Evolutionary conservation across 2,797 vertebrate species (phyloP).

Genomic region (Pelochelys cantorii): DNA sequence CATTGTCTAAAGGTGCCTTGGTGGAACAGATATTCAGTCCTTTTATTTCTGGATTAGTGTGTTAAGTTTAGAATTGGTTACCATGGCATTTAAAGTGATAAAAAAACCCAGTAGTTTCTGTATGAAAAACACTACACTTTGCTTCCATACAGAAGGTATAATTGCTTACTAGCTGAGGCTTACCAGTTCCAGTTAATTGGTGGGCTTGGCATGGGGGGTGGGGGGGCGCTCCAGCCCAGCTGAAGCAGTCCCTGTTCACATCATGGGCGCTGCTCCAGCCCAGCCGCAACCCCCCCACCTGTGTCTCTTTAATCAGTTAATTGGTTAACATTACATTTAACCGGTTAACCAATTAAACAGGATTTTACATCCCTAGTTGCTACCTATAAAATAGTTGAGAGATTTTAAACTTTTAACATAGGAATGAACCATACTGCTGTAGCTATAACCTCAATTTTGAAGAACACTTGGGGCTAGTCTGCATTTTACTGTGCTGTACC

Average conservation of each 20-base stretch:
- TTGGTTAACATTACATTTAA: no score
- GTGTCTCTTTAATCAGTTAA: no score
- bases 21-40: not conserved
- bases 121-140: not conserved
- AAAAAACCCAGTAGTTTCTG: not conserved
- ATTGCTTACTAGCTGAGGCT: not conserved
- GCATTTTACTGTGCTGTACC: not conserved
- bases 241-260: no score
- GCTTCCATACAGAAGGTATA: not conserved
- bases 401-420: not conserved
- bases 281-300: no score
- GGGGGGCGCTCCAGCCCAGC: no score
- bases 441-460: conserved; percentile 10
- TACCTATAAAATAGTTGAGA: not conserved
- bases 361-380: not conserved
- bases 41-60: not conserved
- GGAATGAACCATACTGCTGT: not conserved
- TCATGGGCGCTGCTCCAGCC: no score
- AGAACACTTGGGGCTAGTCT: not conserved
- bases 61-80: not conserved
- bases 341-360: no score
- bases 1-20: not conserved
- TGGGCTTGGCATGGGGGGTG: no score
- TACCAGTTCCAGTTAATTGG: no score
- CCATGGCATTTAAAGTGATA: not conserved